These are phyloP conservation scores for Nipponia nippon DNA, from an alignment of 2,113 vertebrate genomes.

Conservation along the genomic window DNA sequence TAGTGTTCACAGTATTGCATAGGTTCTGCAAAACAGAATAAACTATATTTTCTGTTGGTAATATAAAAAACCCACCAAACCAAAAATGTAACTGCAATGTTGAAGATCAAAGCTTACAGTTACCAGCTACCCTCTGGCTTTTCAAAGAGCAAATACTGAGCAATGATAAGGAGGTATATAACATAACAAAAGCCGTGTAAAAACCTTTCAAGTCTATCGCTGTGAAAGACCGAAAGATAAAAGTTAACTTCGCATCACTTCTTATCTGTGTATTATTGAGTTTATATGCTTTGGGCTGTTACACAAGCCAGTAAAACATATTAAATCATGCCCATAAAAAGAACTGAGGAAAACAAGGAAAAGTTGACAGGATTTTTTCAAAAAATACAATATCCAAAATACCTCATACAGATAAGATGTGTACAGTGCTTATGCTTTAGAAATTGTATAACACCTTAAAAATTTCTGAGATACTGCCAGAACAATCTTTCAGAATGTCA, in stretches of 20 bases:
- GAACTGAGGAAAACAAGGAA: background rate
- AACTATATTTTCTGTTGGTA: background rate
- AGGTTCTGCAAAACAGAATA: background rate
- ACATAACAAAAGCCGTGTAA: background rate
- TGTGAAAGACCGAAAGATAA: background rate
- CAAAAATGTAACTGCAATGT: background rate
- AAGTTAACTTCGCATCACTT: background rate
- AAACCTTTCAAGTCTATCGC: background rate
- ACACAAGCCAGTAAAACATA: background rate
- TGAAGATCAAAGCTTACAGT: background rate
- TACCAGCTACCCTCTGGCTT: background rate
- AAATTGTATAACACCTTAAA: background rate
- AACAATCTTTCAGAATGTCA: background rate
- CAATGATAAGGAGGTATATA: background rate
- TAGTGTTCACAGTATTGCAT: background rate
- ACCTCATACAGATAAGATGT: background rate
- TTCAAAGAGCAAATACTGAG: background rate
- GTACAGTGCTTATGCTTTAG: background rate
- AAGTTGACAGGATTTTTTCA: background rate
- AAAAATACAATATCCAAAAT: background rate
- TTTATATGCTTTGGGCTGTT: background rate
- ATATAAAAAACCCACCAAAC: background rate
- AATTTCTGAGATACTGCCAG: background rate
- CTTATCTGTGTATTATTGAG: background rate
- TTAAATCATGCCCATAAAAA: background rate